phyloP scores from a whole-genome alignment of 2,888 invertebrate genomes.

The Drosophila melanosoma region DNA sequence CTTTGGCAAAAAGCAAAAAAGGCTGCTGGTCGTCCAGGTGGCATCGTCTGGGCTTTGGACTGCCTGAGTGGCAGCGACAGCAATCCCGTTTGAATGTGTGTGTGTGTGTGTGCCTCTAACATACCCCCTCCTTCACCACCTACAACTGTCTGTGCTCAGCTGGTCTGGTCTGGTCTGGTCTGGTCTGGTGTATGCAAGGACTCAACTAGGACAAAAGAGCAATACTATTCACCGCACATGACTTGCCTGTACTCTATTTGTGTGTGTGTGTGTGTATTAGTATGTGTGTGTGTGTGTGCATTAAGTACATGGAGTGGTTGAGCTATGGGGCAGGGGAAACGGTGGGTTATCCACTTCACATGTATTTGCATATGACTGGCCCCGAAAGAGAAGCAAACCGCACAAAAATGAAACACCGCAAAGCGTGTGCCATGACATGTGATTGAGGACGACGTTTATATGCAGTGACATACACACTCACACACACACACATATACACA shows the following conservation, averaged over 20 bases:
- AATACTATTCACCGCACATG: slow-evolving; percentile 66
- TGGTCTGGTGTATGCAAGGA: slow-evolving; percentile 56
- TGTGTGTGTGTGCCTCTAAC: not conserved
- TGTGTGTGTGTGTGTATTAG: slow-evolving; percentile 19
- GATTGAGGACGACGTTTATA: slow-evolving; percentile 80
- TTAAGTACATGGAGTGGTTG: slow-evolving; percentile 47
- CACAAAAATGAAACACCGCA: slow-evolving; percentile 77
- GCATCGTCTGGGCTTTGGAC: slow-evolving; percentile 62
- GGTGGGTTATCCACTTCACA: slow-evolving; percentile 45
- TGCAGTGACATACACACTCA: slow-evolving; percentile 47
- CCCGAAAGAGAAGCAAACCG: slow-evolving; percentile 60
- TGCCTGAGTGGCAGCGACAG: slow-evolving; percentile 79
- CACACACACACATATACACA: slow-evolving; percentile 19
- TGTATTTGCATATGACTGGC: slow-evolving; percentile 61
- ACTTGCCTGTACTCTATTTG: slow-evolving; percentile 16
- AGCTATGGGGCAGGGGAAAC: not conserved
- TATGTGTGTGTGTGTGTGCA: slow-evolving; percentile 57
- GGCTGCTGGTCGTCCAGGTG: slow-evolving; percentile 64
- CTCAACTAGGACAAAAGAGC: slow-evolving; percentile 80
- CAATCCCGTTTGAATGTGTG: slow-evolving; percentile 44
- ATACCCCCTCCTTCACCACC: not conserved
- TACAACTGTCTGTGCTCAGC: slow-evolving; percentile 42
- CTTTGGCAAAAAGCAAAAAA: slow-evolving; percentile 52
- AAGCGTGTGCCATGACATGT: slow-evolving; percentile 79
- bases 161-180: slow-evolving; percentile 61